Percentiles rank a stretch among this genome's conserved stretches.
Evolutionary conservation across 2,113 vertebrate species (phyloP).

Genomic region (Heterochromis multidens): DNA sequence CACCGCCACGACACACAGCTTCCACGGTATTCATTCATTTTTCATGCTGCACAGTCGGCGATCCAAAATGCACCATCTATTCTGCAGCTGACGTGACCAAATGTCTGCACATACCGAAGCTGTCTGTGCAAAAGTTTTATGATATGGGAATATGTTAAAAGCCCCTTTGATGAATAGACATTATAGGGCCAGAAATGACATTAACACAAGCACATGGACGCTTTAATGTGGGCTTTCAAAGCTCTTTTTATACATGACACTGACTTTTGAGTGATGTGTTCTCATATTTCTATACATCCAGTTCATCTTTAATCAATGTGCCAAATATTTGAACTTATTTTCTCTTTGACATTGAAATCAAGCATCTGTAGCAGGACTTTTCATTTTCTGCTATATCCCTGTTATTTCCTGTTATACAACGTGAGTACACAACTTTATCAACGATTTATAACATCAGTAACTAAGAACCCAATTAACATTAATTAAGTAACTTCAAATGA

Average conservation of each 20-base stretch:
- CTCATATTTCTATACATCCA: background rate
- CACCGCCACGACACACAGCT: conserved; percentile 7
- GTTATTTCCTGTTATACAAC: background rate
- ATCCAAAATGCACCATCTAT: conserved; percentile 41
- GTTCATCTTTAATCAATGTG: rapidly evolving
- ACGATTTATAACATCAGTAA: background rate
- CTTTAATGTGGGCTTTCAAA: background rate
- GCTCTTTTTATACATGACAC: background rate
- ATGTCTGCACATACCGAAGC: conserved; percentile 17
- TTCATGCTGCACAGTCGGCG: conserved; percentile 18
- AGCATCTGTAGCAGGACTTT: background rate
- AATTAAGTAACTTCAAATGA: background rate
- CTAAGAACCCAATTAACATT: rapidly evolving
- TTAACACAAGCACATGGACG: background rate
- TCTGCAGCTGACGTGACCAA: conserved; percentile 44
- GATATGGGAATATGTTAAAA: conserved; percentile 38
- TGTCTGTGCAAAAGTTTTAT: conserved; percentile 39
- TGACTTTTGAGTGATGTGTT: background rate
- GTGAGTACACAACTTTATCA: background rate
- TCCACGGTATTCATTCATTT: conserved; percentile 30
- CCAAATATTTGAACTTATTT: background rate
- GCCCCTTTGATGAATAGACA: conserved; percentile 13
- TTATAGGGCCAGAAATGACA: background rate
- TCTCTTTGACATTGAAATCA: background rate
- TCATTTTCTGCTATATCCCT: background rate